Percentiles rank a stretch among this genome's conserved stretches.
Evolutionary conservation across 2,113 vertebrate genomes (phyloP).

Genomic region (Callopanchax toddi): DNA sequence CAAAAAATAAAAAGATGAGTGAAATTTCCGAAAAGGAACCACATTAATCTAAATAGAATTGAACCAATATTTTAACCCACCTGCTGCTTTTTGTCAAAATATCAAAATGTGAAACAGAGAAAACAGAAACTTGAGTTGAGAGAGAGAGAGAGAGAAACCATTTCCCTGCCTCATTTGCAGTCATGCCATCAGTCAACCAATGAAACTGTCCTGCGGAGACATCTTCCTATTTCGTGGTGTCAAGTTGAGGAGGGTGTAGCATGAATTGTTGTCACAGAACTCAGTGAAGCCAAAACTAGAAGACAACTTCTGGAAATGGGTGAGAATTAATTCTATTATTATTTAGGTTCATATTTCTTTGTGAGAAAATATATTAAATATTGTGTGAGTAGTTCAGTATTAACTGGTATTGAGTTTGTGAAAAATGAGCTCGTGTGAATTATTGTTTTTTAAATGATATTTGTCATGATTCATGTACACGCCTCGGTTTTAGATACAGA

Average conservation of each 20-base stretch:
- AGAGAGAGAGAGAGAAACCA: constrained; percentile 26
- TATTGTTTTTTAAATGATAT: too few relatives aligned
- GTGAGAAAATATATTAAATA: neutral
- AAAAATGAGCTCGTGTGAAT: neutral
- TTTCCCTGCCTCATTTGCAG: constrained; percentile 56
- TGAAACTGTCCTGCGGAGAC: constrained; percentile 60
- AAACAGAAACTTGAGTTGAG: neutral
- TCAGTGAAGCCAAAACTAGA: constrained; percentile 31
- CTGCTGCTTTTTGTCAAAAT: constrained; percentile 1
- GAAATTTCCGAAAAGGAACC: neutral
- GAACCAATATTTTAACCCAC: neutral
- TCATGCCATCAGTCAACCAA: constrained; percentile 54
- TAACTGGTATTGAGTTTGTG: neutral
- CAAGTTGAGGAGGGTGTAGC: constrained; percentile 48
- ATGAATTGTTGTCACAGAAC: constrained; percentile 53
- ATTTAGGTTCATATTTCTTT: neutral
- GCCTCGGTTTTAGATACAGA: too few relatives aligned
- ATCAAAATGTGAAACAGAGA: constrained; percentile 18
- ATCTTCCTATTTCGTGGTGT: constrained; percentile 64
- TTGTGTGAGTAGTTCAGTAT: neutral
- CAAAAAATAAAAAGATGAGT: too few relatives aligned
- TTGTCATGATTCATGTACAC: too few relatives aligned
- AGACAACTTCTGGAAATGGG: constrained; percentile 67
- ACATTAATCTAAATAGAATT: too few relatives aligned
- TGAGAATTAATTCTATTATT: constrained; percentile 45